Percentiles rank a stretch among this genome's conserved stretches.
Conservation (phyloP, 2,888 invertebrate genomes). For the Cancer borealis region DNA sequence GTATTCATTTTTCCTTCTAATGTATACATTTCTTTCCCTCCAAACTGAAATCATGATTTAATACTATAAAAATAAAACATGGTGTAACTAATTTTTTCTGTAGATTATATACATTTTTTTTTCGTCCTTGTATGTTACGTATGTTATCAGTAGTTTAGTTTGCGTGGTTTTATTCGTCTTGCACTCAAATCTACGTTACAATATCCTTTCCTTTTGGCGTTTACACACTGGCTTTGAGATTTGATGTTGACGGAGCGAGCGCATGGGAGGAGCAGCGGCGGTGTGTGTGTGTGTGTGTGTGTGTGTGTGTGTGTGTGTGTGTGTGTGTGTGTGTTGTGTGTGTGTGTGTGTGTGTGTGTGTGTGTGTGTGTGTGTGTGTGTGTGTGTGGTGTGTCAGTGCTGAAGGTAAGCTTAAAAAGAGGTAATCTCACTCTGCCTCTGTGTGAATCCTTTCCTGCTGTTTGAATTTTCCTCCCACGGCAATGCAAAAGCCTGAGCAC, state of each 20-base stretch:
- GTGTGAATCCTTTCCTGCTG: not conserved
- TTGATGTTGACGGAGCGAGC: not conserved
- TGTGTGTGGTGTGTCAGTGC: not conserved
- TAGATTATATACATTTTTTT: too few species aligned
- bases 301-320: slow-evolving; percentile 15
- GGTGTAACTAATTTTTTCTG: too few species aligned
- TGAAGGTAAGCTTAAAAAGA: not conserved
- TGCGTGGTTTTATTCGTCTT: not conserved
- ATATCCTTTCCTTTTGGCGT: not conserved
- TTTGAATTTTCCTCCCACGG: not conserved
- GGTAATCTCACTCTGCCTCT: not conserved
- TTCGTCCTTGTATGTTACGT: too few species aligned
- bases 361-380: slow-evolving; percentile 6
- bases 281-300: slow-evolving; percentile 24
- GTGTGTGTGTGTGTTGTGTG: slow-evolving; percentile 42
- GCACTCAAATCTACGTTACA: not conserved
- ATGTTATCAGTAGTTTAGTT: not conserved
- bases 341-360: slow-evolving; percentile 11
- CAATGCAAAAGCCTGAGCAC: not conserved
- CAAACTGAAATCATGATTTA: not conserved
- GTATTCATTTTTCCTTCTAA: not conserved
- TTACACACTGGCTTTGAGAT: not conserved
- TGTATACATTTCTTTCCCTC: not conserved
- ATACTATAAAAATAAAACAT: not conserved
- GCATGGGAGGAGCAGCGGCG: not conserved